Evolutionary conservation across 2,888 invertebrate species (phyloP), one percentile per base, ranked within the genome.

Genomic region (Metellina segmentata): DNA sequence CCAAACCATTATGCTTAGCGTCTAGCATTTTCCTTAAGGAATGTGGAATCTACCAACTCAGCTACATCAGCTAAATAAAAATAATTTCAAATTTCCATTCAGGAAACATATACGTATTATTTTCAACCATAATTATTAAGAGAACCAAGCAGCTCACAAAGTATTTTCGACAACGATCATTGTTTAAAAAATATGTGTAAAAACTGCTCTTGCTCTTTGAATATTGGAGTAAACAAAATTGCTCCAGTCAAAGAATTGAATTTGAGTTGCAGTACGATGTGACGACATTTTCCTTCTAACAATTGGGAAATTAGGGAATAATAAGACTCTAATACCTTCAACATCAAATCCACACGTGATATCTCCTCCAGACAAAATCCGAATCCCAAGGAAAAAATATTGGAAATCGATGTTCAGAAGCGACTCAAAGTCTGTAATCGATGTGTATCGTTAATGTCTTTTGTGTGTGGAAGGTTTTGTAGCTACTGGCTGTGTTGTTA

Each of bases 371-470:
- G 79, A 79, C 79, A 79, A 52, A 69, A 16, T 61, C 53, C 34
- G 34, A 61, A 79, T 53, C 70, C 81, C 69, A 19, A 61, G 78
- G 77, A 81, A 89, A 81, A 89, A 89, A 82, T 89, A 89, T 89
- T 49, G 89, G 77, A 75, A 89, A 89, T 89, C 89, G 77, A 89
- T 89, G 81, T 75, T 71, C 52, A 53, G 82, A 19, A 89, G 89
- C 81, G 75, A 75, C 85, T 85, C 81, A 16, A 75, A 81, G 81
- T 81, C 89, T 77, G 81, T 89, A 77, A 89, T 89, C 89, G 82
- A 89, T 89, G 89, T 77, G 48, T 82, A 81, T 89, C 75, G 61
- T 89, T 89, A 89, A 89, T 89, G 89, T 82, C 82, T 89, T 89
- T 89, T 75, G 82, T 82, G 81, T 72, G 87, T 88, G 81, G 81